phyloP scores from a whole-genome alignment of 2,797 vertebrate species.

The Argya squamiceps region DNA sequence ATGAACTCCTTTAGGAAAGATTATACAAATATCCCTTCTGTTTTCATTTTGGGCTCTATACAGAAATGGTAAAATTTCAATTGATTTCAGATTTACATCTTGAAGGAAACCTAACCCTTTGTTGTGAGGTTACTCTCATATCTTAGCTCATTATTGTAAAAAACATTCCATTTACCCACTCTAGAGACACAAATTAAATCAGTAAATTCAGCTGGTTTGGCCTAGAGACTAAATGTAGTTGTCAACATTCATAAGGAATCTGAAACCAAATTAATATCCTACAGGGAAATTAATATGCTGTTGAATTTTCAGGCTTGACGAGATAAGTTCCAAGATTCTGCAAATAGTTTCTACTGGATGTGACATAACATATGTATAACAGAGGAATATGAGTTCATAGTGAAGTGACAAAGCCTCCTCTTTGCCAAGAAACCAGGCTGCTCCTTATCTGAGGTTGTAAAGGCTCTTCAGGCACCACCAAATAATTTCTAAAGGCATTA shows the following conservation, averaged over 20 bases:
- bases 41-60: neutral
- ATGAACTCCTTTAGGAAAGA: neutral
- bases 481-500: slow-evolving; percentile 6
- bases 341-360: slow-evolving; percentile 5
- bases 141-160: slow-evolving; percentile 29
- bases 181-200: slow-evolving; percentile 55
- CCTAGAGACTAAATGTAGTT: slow-evolving; percentile 26
- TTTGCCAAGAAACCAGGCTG: neutral
- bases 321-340: slow-evolving; percentile 10
- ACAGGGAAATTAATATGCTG: slow-evolving; percentile 29
- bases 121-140: neutral
- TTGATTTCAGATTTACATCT: neutral
- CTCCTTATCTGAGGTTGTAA: neutral
- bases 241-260: slow-evolving; percentile 52
- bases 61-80: neutral
- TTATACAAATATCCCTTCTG: neutral
- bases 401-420: neutral
- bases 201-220: slow-evolving; percentile 23
- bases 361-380: neutral
- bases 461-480: neutral
- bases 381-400: neutral
- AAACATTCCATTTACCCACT: neutral
- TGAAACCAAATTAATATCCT: slow-evolving; percentile 41
- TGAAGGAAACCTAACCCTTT: neutral
- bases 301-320: slow-evolving; percentile 4